A percentile compares a stretch with the other conserved stretches of the same genome.
phyloP scores from a whole-genome alignment of 2,113 vertebrate species.

The Eurypyga helias region DNA sequence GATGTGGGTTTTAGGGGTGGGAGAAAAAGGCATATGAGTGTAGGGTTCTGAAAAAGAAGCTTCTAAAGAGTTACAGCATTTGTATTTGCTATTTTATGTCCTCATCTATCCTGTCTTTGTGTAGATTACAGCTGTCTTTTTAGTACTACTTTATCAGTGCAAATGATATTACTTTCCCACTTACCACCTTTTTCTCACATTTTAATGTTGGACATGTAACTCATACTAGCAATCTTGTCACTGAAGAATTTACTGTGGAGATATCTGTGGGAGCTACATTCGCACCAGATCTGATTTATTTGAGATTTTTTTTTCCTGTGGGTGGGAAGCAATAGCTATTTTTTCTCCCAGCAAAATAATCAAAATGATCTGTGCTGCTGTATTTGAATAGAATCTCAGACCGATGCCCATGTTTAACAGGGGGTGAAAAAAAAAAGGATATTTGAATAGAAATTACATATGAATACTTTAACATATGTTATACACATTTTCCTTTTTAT shows the following conservation, averaged over 20 bases:
- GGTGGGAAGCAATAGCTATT: neutral
- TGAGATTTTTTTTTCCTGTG: neutral
- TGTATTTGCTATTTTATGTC: neutral
- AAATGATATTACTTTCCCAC: neutral
- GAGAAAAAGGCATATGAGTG: neutral
- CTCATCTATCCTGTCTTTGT: neutral
- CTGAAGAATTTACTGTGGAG: neutral
- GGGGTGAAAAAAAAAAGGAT: accelerated
- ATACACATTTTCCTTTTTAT: neutral
- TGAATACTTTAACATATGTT: neutral
- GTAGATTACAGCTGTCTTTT: neutral
- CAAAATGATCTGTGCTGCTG: neutral
- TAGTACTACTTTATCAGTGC: neutral
- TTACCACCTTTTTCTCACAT: neutral
- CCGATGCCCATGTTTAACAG: neutral
- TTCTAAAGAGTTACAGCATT: neutral
- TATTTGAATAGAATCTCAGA: neutral
- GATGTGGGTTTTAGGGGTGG: accelerated
- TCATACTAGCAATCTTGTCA: neutral
- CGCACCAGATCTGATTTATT: neutral
- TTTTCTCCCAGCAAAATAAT: constrained; percentile 2
- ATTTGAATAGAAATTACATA: constrained; percentile 10
- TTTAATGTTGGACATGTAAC: neutral
- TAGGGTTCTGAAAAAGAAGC: neutral
- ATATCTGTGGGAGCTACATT: neutral